Percentiles rank a stretch among this genome's conserved stretches.
phyloP scores from a whole-genome alignment of 2,888 invertebrate species.

The Dynastes hyllus region DNA sequence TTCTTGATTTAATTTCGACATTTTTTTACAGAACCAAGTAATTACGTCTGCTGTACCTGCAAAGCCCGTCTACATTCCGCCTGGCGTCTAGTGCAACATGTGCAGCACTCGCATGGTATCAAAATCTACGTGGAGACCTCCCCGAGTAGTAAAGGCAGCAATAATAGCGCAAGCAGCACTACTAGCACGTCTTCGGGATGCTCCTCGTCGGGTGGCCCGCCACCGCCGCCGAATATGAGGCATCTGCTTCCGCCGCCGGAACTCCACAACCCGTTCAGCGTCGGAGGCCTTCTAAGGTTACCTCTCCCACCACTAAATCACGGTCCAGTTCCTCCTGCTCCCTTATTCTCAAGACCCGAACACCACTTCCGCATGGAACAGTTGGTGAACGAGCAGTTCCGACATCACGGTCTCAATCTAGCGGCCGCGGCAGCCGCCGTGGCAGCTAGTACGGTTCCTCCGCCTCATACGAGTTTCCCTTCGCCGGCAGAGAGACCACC shows the following conservation, averaged over 20 bases:
- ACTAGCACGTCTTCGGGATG: constrained; percentile 71
- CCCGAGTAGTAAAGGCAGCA: constrained; percentile 64
- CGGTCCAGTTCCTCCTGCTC: constrained; percentile 82
- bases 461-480: constrained; percentile 77
- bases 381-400: constrained; percentile 86
- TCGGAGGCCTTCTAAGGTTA: constrained; percentile 82
- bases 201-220: constrained; percentile 72
- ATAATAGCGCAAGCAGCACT: constrained; percentile 58
- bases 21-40: constrained; percentile 89
- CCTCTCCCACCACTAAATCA: constrained; percentile 82
- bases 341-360: constrained; percentile 85
- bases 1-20: constrained; percentile 32
- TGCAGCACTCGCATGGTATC: constrained; percentile 94
- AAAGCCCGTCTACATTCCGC: constrained; percentile 94
- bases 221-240: constrained; percentile 76
- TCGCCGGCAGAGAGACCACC: constrained; percentile 76
- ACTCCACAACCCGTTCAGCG: constrained; percentile 84
- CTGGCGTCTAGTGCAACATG: constrained; percentile 96
- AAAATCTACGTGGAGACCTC: constrained; percentile 89
- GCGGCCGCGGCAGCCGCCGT: constrained; percentile 83
- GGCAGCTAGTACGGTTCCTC: constrained; percentile 77
- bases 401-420: constrained; percentile 84
- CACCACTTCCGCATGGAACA: constrained; percentile 90
- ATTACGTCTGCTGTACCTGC: constrained; percentile 95
- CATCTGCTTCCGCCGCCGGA: constrained; percentile 82